Evolutionary conservation across 2,888 invertebrate genomes (phyloP).

Genomic region (Teinopalpus imperialis): DNA sequence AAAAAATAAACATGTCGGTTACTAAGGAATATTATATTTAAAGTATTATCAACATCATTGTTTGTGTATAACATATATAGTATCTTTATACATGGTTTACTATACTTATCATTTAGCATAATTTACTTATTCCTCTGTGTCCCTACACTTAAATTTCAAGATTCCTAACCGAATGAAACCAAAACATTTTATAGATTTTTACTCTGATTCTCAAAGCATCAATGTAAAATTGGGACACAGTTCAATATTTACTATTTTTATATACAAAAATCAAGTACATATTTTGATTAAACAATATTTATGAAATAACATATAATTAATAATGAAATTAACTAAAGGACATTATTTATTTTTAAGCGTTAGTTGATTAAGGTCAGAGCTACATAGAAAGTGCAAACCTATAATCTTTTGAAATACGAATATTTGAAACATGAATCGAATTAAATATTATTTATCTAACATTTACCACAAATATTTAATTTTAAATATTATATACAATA

Average conservation of each 20-base stretch:
- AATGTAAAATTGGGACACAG: background rate
- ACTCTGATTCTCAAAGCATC: background rate
- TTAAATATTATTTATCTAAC: constrained; percentile 9
- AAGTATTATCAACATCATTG: constrained; percentile 32
- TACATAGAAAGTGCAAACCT: too few species aligned
- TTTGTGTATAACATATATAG: constrained; percentile 34
- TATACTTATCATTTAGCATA: constrained; percentile 11
- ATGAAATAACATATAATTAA: too few species aligned
- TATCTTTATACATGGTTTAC: constrained; percentile 32
- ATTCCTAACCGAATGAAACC: too few species aligned
- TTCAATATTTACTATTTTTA: constrained; percentile 1
- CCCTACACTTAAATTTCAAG: too few species aligned
- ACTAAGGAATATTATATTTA: constrained; percentile 37
- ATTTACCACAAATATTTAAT: constrained; percentile 6
- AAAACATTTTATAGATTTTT: too few species aligned
- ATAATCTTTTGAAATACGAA: too few species aligned
- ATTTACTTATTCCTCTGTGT: background rate
- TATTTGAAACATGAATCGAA: too few species aligned
- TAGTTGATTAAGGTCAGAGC: too few species aligned
- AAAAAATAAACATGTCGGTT: constrained; percentile 15
- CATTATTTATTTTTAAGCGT: too few species aligned
- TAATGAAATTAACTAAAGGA: too few species aligned
- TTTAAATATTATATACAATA: constrained; percentile 17
- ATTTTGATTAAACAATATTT: too few species aligned
- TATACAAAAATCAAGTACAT: too few species aligned